Base-by-base conservation (phyloP, 2,888 invertebrate genomes). In the Dynastes maya region DNA sequence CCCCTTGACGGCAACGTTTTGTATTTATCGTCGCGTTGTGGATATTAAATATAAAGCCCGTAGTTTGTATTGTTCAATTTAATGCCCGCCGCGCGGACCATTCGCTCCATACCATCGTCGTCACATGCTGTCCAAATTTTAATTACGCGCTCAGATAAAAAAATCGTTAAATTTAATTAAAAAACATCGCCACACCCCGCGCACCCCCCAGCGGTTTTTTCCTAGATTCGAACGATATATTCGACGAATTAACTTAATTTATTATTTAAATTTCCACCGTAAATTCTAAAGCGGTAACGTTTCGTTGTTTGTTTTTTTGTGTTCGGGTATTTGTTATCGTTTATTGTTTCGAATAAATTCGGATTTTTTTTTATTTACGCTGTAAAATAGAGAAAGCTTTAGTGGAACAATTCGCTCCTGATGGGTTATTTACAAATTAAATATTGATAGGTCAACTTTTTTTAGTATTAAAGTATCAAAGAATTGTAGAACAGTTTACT, bases 91-190 rank as follows among this genome's bases (percentile, higher is more conserved):
- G 61, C 2, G 45, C 45, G 8, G 45, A 45, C 45, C 9, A 5
- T 22, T 11, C 27, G 11, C 6, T 61, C 11, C 27, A 61, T 22
- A 22, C 11, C 11, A 16, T 61, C 22, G 61, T 27, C 61, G 61
- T 61, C 61, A 61, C 61, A 61, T 29, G 61, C 61, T 61, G 61
- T 49, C 72, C 58, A 45, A 72, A 72, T 40, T 72, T 72, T 61
- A 72, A 72, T 72, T 72, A 72, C 58, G 11, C 22, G 16, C 22
- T 16, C 13, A 72, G 72, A 72, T 72, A 72, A 72, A 72, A 72
- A 45, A 58, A 72, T 72, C 72, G 61, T 72, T 72, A 40, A 72
- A 61, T 72, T 72, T 72, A 72, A 72, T 72, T 72, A 71, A 72
- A 72, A 72, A 72, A 72, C 27, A 72, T 72, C 16, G 40, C 45